A percentile compares a stretch with the other conserved stretches of the same genome.
Conservation (phyloP, 2,797 vertebrate genomes). For the Dromococcyx pavoninus region DNA sequence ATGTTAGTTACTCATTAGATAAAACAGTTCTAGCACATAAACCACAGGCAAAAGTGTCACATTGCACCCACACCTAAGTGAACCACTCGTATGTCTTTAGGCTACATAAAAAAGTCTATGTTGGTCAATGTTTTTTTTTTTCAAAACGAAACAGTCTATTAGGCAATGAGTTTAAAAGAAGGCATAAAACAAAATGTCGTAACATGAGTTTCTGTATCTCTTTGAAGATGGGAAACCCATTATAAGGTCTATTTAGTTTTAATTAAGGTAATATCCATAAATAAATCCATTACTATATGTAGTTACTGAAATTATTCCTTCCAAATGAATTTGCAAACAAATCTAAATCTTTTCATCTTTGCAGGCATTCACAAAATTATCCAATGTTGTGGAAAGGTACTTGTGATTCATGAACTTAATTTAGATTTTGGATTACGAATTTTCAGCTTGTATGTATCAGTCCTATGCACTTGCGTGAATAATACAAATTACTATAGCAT, state of each 20-base stretch:
- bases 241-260: background rate
- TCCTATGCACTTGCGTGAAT: background rate
- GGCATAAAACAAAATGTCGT: background rate
- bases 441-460: background rate
- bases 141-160: background rate
- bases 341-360: background rate
- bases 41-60: conserved; percentile 75
- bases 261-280: background rate
- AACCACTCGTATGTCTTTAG: background rate
- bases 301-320: background rate
- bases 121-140: background rate
- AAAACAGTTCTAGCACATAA: conserved; percentile 67
- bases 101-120: background rate
- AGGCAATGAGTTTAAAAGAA: background rate
- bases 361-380: background rate
- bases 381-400: background rate
- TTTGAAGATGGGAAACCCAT: background rate
- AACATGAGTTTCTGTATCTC: background rate
- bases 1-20: background rate
- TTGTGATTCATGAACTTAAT: background rate
- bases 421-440: background rate
- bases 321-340: background rate
- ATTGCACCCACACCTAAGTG: conserved; percentile 38
- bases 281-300: background rate
- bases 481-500: background rate